These are phyloP conservation scores for Gambusia yucatana DNA, from an alignment of 2,797 vertebrate species.

Conservation along the genomic window DNA sequence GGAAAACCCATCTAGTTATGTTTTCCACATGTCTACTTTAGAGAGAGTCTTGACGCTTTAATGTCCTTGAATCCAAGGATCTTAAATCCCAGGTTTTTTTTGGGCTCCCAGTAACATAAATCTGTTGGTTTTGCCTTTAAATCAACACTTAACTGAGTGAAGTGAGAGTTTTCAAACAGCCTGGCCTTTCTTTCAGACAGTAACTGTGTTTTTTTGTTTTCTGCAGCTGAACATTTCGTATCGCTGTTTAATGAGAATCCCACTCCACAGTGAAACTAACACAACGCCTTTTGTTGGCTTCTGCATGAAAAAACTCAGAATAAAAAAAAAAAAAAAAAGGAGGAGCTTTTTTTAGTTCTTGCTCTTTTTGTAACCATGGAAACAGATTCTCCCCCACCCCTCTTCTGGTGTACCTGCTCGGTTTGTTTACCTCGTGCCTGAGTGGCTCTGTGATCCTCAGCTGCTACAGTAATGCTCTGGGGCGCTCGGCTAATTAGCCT, in stretches of 20 bases:
- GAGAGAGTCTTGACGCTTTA: neutral
- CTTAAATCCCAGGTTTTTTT: neutral
- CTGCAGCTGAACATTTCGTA: neutral
- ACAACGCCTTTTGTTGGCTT: slow-evolving; percentile 19
- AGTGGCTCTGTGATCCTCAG: slow-evolving; percentile 67
- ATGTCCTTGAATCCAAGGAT: neutral
- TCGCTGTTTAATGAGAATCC: slow-evolving; percentile 10
- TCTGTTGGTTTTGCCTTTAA: neutral
- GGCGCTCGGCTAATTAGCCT: slow-evolving; percentile 69
- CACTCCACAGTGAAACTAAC: slow-evolving; percentile 16
- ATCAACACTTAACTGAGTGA: neutral
- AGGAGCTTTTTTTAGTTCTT: slow-evolving; percentile 41
- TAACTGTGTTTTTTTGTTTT: neutral
- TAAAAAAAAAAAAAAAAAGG: slow-evolving; percentile 19
- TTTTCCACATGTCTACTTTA: neutral
- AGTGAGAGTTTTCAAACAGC: neutral
- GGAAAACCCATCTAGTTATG: too few relatives aligned
- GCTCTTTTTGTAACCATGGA: slow-evolving; percentile 63
- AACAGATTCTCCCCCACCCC: slow-evolving; percentile 33
- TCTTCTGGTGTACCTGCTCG: slow-evolving; percentile 57
- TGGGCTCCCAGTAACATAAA: neutral
- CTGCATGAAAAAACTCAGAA: slow-evolving; percentile 37
- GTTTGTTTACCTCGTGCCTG: slow-evolving; percentile 60
- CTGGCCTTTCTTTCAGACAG: neutral
- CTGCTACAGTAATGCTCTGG: slow-evolving; percentile 63